phyloP scores from a whole-genome alignment of 2,888 invertebrate genomes.

The Rhaphigaster nebulosa region DNA sequence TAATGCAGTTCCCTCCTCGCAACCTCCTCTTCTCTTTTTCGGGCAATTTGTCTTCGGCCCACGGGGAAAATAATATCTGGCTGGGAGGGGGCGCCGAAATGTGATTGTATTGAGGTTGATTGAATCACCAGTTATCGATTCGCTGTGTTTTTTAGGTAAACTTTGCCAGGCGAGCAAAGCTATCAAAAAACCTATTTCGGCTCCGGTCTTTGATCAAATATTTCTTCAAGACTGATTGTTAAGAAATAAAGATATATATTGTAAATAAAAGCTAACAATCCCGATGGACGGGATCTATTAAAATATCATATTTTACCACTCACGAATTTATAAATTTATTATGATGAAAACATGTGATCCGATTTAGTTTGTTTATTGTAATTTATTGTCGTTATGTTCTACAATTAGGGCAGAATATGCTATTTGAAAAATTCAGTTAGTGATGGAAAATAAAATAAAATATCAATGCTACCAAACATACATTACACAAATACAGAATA shows the following conservation, averaged over 20 bases:
- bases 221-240: background rate
- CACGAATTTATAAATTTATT: no score
- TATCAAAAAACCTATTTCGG: background rate
- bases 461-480: no score
- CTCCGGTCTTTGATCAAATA: background rate
- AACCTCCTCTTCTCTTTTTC: background rate
- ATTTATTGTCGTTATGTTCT: no score
- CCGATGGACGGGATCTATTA: no score
- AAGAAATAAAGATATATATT: background rate
- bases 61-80: conserved; percentile 12
- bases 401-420: no score
- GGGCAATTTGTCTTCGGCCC: conserved; percentile 25
- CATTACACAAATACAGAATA: no score
- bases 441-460: no score
- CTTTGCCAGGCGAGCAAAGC: background rate
- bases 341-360: no score
- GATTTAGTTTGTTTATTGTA: no score
- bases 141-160: background rate
- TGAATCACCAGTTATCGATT: conserved; percentile 21
- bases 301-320: no score
- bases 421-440: no score
- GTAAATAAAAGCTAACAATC: background rate
- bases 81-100: background rate
- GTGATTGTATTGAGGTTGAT: conserved; percentile 12
- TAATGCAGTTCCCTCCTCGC: background rate